A percentile compares a stretch with the other conserved stretches of the same genome.
These are phyloP conservation scores for Drosophila pseudoobscura DNA, from an alignment of 1,140 invertebrate species.

Conservation along the genomic window DNA sequence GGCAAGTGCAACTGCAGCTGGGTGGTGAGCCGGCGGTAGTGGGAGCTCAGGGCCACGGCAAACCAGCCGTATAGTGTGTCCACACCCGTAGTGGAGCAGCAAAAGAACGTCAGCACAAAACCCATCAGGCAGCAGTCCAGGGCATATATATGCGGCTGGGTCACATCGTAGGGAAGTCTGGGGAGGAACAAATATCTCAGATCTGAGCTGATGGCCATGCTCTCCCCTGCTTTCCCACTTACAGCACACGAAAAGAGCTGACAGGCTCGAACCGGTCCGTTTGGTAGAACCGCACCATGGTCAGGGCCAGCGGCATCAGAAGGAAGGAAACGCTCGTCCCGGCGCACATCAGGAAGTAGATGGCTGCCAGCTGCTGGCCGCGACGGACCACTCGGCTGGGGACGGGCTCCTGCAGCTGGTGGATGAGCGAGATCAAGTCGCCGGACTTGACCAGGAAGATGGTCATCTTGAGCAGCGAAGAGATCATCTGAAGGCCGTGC, in stretches of 20 bases:
- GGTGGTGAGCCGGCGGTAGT: slow-evolving; percentile 43
- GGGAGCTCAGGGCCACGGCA: slow-evolving; percentile 50
- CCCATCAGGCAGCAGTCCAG: slow-evolving; percentile 54
- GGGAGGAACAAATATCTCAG: too few species aligned
- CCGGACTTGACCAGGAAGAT: slow-evolving; percentile 49
- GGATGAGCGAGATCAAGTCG: slow-evolving; percentile 34
- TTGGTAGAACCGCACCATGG: slow-evolving; percentile 27
- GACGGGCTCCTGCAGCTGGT: slow-evolving; percentile 23
- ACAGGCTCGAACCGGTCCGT: slow-evolving; percentile 41
- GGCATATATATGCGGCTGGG: slow-evolving; percentile 41
- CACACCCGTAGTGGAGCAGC: slow-evolving; percentile 61
- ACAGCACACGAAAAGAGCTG: slow-evolving; percentile 55
- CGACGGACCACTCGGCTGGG: slow-evolving; percentile 3
- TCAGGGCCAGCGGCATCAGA: slow-evolving; percentile 43
- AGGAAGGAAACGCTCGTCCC: slow-evolving; percentile 58
- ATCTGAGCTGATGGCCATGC: too few species aligned
- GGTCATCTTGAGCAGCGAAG: slow-evolving; percentile 55
- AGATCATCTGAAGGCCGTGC: slow-evolving; percentile 61
- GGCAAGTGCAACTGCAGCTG: slow-evolving; percentile 11
- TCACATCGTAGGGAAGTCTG: slow-evolving; percentile 55
- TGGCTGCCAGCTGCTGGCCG: slow-evolving; percentile 37
- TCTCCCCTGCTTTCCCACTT: slow-evolving; percentile 4
- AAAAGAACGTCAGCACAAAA: slow-evolving; percentile 59
- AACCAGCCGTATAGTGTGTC: slow-evolving; percentile 61
- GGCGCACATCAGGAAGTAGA: slow-evolving; percentile 60